A percentile compares a stretch with the other conserved stretches of the same genome.
phyloP scores from a whole-genome alignment of 2,797 vertebrate genomes.

The Sphenodon punctatus region DNA sequence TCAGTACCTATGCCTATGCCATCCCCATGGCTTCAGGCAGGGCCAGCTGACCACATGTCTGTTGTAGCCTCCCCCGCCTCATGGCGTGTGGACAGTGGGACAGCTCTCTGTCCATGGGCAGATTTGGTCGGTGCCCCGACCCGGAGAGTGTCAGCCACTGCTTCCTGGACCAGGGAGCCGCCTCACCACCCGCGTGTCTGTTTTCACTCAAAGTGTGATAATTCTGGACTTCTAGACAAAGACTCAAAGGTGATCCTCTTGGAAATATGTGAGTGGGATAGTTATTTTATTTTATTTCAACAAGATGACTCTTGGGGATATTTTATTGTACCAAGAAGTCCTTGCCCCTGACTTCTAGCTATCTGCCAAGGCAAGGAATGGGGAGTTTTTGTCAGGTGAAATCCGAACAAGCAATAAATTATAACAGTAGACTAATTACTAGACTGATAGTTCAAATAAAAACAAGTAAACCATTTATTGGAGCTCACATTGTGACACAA shows the following conservation, averaged over 20 bases:
- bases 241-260: not conserved
- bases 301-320: not conserved
- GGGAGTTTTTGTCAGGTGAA: not conserved
- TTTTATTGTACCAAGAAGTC: not conserved
- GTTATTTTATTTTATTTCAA: not conserved
- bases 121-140: too few relatives aligned
- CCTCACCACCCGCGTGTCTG: too few relatives aligned
- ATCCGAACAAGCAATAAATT: not conserved
- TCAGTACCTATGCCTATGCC: too few relatives aligned
- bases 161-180: too few relatives aligned
- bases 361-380: not conserved
- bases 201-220: too few relatives aligned
- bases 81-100: too few relatives aligned
- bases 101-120: too few relatives aligned
- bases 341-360: not conserved
- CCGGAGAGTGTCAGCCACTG: too few relatives aligned
- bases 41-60: too few relatives aligned
- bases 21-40: too few relatives aligned
- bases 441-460: not conserved
- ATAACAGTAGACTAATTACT: not conserved
- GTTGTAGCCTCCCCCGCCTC: too few relatives aligned
- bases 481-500: not conserved
- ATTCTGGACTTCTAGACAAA: not conserved
- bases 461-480: not conserved
- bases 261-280: not conserved